Conservation (phyloP, 2,888 invertebrate species). For the Tholera decimalis region DNA sequence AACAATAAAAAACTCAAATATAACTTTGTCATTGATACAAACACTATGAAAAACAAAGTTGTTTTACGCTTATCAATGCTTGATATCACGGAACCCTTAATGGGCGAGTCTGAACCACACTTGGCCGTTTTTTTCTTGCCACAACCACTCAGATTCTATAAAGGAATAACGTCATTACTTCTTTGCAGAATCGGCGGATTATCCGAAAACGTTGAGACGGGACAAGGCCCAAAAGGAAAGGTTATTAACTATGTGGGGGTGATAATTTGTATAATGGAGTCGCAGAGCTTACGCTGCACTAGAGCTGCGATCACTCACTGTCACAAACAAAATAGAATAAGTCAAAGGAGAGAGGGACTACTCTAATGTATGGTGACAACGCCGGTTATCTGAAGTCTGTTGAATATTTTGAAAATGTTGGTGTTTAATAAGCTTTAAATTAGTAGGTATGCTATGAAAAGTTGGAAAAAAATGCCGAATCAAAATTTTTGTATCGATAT, state of each 20-base stretch:
- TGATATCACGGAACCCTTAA: too few relatives aligned
- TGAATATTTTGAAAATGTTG: not conserved
- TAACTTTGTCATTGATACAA: too few relatives aligned
- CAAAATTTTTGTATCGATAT: not conserved
- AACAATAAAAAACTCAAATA: too few relatives aligned
- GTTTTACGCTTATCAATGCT: too few relatives aligned
- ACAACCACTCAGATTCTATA: not conserved
- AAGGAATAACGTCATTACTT: not conserved
- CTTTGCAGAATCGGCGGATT: constrained; percentile 1
- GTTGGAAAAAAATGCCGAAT: not conserved
- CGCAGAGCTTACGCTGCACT: constrained; percentile 64
- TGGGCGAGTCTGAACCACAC: too few relatives aligned
- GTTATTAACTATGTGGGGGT: constrained; percentile 21
- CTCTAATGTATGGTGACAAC: constrained; percentile 17
- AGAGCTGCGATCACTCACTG: constrained; percentile 62
- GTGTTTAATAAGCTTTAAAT: too few relatives aligned
- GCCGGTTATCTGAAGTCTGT: constrained; percentile 1
- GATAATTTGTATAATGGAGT: constrained; percentile 60
- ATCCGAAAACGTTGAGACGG: not conserved
- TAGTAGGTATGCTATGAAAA: not conserved
- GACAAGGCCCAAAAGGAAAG: constrained; percentile 14
- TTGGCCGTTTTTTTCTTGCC: too few relatives aligned
- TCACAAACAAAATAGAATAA: constrained; percentile 52
- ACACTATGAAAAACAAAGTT: too few relatives aligned
- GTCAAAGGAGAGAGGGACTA: constrained; percentile 14